phyloP scores from a whole-genome alignment of 2,888 invertebrate genomes.

The Eristalis tenax region DNA sequence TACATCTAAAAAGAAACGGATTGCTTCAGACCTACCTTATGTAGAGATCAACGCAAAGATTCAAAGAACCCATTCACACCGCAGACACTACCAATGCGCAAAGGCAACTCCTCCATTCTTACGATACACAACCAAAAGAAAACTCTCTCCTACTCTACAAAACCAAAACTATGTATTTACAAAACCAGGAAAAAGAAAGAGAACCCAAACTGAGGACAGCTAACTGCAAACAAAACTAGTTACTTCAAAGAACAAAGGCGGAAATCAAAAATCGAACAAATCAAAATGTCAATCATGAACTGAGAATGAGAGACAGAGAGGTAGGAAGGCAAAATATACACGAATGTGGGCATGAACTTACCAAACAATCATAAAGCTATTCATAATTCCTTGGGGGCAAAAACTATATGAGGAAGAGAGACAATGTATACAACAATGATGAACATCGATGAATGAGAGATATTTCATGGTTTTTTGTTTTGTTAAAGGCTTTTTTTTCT shows the following conservation, averaged over 20 bases:
- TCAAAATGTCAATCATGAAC: conserved; percentile 50
- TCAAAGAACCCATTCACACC: neutral
- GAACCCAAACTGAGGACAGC: conserved; percentile 15
- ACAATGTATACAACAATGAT: conserved; percentile 74
- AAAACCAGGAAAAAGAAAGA: conserved; percentile 3
- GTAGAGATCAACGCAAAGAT: neutral
- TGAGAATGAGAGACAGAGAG: conserved; percentile 37
- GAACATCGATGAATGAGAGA: conserved; percentile 70
- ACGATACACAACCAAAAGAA: neutral
- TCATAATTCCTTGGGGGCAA: conserved; percentile 93
- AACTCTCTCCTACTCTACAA: conserved; percentile 23
- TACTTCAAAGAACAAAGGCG: conserved; percentile 33
- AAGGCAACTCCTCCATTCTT: neutral
- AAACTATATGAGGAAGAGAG: conserved; percentile 83
- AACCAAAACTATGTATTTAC: conserved; percentile 25
- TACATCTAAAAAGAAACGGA: neutral
- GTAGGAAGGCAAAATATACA: conserved; percentile 41
- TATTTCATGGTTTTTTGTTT: conserved; percentile 28
- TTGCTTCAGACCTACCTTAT: conserved; percentile 30
- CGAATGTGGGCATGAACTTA: conserved; percentile 83
- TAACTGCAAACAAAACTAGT: conserved; percentile 21
- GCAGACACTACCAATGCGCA: neutral
- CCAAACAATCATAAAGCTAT: conserved; percentile 94
- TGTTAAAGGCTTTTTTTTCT: conserved; percentile 18
- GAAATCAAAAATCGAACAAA: conserved; percentile 15